Percentiles rank a stretch among this genome's conserved stretches.
phyloP scores from a whole-genome alignment of 2,888 invertebrate genomes.

The Drosophila prostipennis region DNA sequence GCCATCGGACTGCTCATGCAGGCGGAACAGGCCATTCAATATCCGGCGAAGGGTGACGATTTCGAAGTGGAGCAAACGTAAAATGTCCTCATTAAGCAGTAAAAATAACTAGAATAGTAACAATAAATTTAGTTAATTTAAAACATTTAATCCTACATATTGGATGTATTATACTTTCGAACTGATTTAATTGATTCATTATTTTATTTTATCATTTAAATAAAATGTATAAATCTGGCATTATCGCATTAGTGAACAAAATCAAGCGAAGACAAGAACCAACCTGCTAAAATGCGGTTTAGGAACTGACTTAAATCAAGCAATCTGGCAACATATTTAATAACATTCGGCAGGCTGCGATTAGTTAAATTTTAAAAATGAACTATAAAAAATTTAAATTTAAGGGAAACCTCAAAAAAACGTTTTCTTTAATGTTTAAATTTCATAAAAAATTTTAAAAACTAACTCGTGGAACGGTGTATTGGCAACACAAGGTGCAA shows the following conservation, averaged over 20 bases:
- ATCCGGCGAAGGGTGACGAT: slow-evolving; percentile 49
- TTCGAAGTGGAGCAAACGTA: slow-evolving; percentile 43
- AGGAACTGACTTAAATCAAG: background rate
- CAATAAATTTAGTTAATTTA: background rate
- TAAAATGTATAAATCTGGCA: too few relatives aligned
- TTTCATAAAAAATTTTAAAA: too few relatives aligned
- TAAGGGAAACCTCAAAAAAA: background rate
- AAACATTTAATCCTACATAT: background rate
- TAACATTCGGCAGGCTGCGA: too few relatives aligned
- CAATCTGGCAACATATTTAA: background rate
- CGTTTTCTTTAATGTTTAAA: too few relatives aligned
- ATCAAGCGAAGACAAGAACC: background rate
- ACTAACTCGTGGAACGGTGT: too few relatives aligned
- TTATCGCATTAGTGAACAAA: too few relatives aligned
- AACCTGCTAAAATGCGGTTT: background rate
- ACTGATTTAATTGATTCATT: too few relatives aligned
- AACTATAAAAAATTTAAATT: background rate
- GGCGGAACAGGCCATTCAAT: slow-evolving; percentile 71
- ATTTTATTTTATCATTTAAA: too few relatives aligned
- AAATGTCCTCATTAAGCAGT: too few relatives aligned
- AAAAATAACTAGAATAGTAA: background rate
- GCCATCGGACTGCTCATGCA: slow-evolving; percentile 81
- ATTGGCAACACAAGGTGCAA: background rate
- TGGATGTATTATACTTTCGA: too few relatives aligned
- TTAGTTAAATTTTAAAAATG: background rate